Evolutionary conservation across 2,113 vertebrate species (phyloP).

Genomic region (Megaleporinus macrocephalus): DNA sequence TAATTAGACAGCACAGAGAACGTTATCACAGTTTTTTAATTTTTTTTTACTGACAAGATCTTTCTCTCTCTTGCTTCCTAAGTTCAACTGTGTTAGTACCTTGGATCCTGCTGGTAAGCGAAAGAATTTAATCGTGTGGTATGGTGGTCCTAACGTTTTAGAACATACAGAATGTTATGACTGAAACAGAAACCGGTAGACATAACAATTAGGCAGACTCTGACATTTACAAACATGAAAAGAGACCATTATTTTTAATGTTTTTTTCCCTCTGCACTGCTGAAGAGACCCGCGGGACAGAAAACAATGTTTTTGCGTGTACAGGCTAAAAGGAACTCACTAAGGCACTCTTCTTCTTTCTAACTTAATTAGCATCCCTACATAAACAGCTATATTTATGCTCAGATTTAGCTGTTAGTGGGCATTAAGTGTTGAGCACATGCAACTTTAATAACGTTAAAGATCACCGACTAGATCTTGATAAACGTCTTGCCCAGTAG

Average conservation of each 20-base stretch:
- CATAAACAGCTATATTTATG: neutral
- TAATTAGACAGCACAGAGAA: too few species aligned
- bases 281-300: neutral
- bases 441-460: slow-evolving; percentile 3
- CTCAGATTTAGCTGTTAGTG: neutral
- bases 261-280: neutral
- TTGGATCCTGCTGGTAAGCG: too few species aligned
- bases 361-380: neutral
- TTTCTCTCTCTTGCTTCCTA: too few species aligned
- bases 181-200: neutral
- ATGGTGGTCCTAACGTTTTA: neutral
- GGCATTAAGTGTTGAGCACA: neutral
- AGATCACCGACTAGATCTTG: neutral
- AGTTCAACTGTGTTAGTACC: too few species aligned
- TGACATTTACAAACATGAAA: neutral
- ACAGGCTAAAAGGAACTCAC: neutral
- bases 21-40: too few species aligned
- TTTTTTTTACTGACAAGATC: too few species aligned
- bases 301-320: neutral
- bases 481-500: neutral
- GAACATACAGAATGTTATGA: neutral
- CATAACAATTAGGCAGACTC: neutral
- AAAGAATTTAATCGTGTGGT: neutral
- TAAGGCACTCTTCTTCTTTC: neutral
- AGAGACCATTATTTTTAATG: neutral